Base-by-base conservation (phyloP, 2,888 invertebrate genomes). In the Adineta ricciae region DNA sequence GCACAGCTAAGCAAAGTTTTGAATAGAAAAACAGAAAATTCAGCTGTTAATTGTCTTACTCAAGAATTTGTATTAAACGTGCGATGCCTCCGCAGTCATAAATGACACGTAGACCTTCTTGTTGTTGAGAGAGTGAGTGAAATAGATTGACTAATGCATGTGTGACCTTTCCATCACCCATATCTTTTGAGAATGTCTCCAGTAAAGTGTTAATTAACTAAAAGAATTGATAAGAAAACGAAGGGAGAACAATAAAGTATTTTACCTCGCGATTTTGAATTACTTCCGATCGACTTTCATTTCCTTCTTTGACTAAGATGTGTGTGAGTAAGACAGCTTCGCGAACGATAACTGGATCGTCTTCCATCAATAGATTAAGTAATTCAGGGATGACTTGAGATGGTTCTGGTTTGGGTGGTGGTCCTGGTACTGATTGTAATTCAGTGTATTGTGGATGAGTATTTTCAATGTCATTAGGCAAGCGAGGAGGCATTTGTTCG, bases 61-160 rank as follows among this genome's bases (percentile, higher is more conserved):
- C 78, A 7, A 85, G 78, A 21, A 85, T n/a, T 49, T 84, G 50
- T 36, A 85, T 73, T 9, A 85, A 49, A 9, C 73, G 73, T 16
- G 72, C 52, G 27, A 85, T 84, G 11, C 85, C 85, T 19, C 84
- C 85, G 16, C 72, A 73, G 24, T 85, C 83, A n/a, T 83, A 50
- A 38, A 85, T 85, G 21, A 41, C 56, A 73, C 54, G 78, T 83
- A 85, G 38, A 24, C 78, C 78, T 41, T 78, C 78, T 41, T 78
- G 78, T 78, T 78, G 78, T 78, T 78, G 78, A n/a, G 78, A 78
- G 9, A 78, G 1, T 2, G 41, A 41, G n/a, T 78, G 41, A 78
- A 78, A 78, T 41, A 78, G n/a, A 78, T 19, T 78, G 14, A 41
- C 78, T n/a, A 78, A n/a, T n/a, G 9, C 78, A 78, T 41, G 9